Evolutionary conservation across 2,113 vertebrate genomes (phyloP), one percentile per base, ranked within the genome.

Genomic region (Phocoena sinus): DNA sequence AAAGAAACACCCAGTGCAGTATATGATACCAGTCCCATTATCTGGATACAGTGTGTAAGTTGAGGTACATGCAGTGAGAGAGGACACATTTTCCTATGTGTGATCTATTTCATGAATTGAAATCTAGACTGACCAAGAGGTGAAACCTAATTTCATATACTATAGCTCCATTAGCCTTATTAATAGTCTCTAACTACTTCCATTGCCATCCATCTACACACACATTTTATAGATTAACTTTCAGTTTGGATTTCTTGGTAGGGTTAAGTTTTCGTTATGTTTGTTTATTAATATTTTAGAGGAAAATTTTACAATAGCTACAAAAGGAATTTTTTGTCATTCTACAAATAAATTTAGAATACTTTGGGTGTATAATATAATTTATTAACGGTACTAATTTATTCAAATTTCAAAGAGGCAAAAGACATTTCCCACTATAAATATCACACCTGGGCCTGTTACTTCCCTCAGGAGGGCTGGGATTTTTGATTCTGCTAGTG

Each of bases 201-300:
- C 7, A 74, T 15, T 8, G 11, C 20, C 25, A 74, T 6, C 2
- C 25, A 5, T 11, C 9, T 82, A 63, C 1, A 77, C 28, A 76
- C n/a, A 65, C 7, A 62, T 79, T 92, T 60, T 36, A 44, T 44
- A 38, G 12, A 2, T 21, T 68, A 47, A 68, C 23, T 82, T 33
- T 63, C 33, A 73, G 47, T 60, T 65, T 70, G 33, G 83, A 68
- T 83, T 80, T 95, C 10, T 77, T 81, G 26, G 6, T 41, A 92
- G 31, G 58, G 14, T 38, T 89, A 23, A 79, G 9, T 82, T 91
- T 95, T 80, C 5, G 79, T 44, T 50, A 77, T 8, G 6, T 14
- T 95, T 68, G 2, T 31, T 83, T 44, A 56, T 53, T 21, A 53
- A 4, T 73, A 11, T 79, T 96, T 89, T 62, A 63, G 15, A 89